Evolutionary conservation across 2,113 vertebrate genomes (phyloP), one percentile per base, ranked within the genome.

Genomic region (Pontoporia blainvillei): DNA sequence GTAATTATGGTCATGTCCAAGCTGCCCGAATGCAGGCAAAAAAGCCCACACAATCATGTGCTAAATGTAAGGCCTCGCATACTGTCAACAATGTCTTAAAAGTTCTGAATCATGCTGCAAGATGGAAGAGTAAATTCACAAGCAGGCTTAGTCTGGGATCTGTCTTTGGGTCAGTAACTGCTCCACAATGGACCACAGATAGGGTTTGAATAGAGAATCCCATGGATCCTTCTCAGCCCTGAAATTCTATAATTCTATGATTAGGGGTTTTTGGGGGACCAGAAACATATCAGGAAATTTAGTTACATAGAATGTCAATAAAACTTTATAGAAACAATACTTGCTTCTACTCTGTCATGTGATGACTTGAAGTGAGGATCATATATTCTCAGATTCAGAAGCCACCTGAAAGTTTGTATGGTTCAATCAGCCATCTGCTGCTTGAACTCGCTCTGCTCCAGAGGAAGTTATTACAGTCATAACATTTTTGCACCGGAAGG

Each of bases 1-100:
- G 57, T 97, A 94, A 96, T 97, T 95, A 95, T 86, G 96, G 93
- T 91, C 95, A 94, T 90, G 93, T 83, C 91, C 72, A 73, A 78
- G 61, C 11, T 83, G 62, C 29, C 93, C 78, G 15, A 52, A 90
- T 13, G 20, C 27, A 91, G 91, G 59, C 81, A 81, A 87, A 81
- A 88, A 64, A 95, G 20, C 76, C 91, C 78, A 96, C 92, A 87
- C 36, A 83, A 67, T 91, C 83, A 46, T 69, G 78, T n/a, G 49
- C 36, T 95, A 57, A 92, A 95, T 75, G 72, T 46, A 92, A 81
- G 83, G 27, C 39, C 61, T 89, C 39, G 39, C 62, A 8, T 75
- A 44, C 44, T 41, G 66, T 83, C 72, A 52, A 73, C 25, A 64
- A 31, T 78, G 81, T 57, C 44, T 91, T 36, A 25, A 66, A 82